Percentiles rank a stretch among this genome's conserved stretches.
Conservation (phyloP, 2,113 vertebrate species). For the Xiphophorus couchianus region DNA sequence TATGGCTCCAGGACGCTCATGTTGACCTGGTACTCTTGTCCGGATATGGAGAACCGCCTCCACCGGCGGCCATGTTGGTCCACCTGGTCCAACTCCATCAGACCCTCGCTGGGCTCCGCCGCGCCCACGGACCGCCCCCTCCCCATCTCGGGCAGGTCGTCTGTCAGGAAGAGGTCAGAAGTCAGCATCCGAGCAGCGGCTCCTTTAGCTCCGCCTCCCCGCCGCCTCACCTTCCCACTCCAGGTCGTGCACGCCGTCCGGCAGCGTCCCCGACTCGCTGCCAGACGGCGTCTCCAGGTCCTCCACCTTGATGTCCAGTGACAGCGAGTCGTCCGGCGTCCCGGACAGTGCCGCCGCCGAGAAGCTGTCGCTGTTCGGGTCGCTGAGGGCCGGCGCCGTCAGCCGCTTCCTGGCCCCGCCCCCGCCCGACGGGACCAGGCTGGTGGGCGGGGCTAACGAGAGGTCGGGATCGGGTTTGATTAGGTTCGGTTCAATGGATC, state of each 20-base stretch:
- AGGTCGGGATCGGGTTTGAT: neutral
- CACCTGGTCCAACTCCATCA: constrained; percentile 76
- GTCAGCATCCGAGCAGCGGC: neutral
- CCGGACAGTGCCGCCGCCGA: constrained; percentile 53
- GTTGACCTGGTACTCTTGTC: constrained; percentile 79
- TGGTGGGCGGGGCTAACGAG: constrained; percentile 72
- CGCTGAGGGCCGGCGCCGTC: constrained; percentile 73
- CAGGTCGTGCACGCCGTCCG: constrained; percentile 75
- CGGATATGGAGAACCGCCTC: constrained; percentile 79
- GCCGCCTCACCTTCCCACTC: constrained; percentile 83
- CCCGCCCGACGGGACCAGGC: constrained; percentile 73
- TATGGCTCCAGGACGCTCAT: constrained; percentile 85
- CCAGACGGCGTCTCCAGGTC: constrained; percentile 85
- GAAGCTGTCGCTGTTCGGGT: constrained; percentile 55
- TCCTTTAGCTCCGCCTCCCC: neutral
- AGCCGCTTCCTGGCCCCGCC: constrained; percentile 80
- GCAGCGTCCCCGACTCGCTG: constrained; percentile 82
- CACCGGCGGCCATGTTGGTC: constrained; percentile 79
- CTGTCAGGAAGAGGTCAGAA: constrained; percentile 57
- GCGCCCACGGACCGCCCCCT: constrained; percentile 8
- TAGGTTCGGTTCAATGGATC: too few species aligned
- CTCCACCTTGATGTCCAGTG: constrained; percentile 83
- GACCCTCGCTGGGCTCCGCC: constrained; percentile 65
- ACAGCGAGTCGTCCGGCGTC: constrained; percentile 60
- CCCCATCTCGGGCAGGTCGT: constrained; percentile 79